Evolutionary conservation across 2,113 vertebrate genomes (phyloP), one percentile per base, ranked within the genome.

Genomic region (Dunckerocampus dactyliophorus): DNA sequence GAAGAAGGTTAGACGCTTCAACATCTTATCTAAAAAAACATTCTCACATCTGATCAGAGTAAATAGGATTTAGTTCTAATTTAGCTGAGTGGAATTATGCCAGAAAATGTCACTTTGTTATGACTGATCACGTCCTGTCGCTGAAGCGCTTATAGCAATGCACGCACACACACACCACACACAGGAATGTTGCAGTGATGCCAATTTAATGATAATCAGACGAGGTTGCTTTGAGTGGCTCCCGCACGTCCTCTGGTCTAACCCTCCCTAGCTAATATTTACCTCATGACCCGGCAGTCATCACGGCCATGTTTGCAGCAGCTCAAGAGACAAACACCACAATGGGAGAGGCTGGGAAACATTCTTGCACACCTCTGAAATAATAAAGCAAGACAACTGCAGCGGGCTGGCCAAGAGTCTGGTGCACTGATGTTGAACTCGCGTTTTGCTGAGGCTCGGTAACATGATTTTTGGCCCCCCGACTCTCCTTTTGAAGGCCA

Each of bases 21-120:
- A 59, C 48, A 64, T 77, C 63, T 17, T n/a, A n/a, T n/a, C 19
- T 58, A 34, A 62, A 71, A 67, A 59, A 70, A 49, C 47, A n/a
- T 67, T 76, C 68, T 72, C 80, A 87, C 82, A 87, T 86, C 84
- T 85, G 78, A 87, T 87, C 82, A 74, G 75, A 71, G 81, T 78
- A 86, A 89, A 89, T 89, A 78, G 80, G 87, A 87, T 87, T 43
- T 89, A 85, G 74, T 24, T 72, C 82, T 87, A 80, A 89, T 89
- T 87, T 87, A 85, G 77, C 75, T 81, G 87, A 89, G 87, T 88
- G 85, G 84, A 85, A 87, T 87, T 85, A 84, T 16, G 54, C 48
- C 68, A 49, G 66, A 82, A 88, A 87, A 88, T 88, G 87, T 86
- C 83, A 84, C 79, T 87, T 84, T 85, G 82, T 87, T 89, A 88